phyloP scores from a whole-genome alignment of 2,113 vertebrate species.

The Dicaeum eximium region DNA sequence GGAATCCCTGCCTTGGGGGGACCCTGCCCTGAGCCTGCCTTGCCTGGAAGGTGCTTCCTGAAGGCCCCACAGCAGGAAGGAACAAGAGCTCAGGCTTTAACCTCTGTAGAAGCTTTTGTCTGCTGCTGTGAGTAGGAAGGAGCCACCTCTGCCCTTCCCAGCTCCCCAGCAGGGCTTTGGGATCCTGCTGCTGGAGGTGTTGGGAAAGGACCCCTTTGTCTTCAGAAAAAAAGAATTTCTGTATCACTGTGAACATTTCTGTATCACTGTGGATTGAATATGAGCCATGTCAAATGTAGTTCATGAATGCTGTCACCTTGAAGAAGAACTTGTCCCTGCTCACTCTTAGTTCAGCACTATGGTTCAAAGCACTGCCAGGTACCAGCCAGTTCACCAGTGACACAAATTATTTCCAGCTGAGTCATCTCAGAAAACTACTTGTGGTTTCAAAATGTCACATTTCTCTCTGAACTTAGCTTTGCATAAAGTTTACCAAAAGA shows the following conservation, averaged over 20 bases:
- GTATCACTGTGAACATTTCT: not conserved
- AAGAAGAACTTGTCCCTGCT: not conserved
- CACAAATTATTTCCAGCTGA: not conserved
- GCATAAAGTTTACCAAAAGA: not conserved
- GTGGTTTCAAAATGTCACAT: not conserved
- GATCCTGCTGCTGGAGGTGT: not conserved
- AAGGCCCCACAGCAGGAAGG: not conserved
- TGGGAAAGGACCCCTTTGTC: not conserved
- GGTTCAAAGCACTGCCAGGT: not conserved
- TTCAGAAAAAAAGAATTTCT: not conserved
- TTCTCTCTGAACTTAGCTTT: not conserved
- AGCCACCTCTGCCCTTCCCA: not conserved
- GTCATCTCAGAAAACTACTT: not conserved
- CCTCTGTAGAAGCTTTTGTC: accelerated
- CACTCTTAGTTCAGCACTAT: not conserved
- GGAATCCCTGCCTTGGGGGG: no score
- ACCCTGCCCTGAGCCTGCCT: not conserved
- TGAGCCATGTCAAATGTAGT: accelerated
- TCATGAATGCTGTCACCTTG: not conserved
- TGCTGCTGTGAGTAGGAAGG: not conserved
- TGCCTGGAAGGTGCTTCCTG: not conserved
- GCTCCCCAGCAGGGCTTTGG: not conserved
- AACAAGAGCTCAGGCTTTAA: not conserved
- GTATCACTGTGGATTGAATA: no score
- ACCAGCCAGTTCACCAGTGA: not conserved